Conservation (phyloP, 2,888 invertebrate genomes). For the Stenichneumon culpator region DNA sequence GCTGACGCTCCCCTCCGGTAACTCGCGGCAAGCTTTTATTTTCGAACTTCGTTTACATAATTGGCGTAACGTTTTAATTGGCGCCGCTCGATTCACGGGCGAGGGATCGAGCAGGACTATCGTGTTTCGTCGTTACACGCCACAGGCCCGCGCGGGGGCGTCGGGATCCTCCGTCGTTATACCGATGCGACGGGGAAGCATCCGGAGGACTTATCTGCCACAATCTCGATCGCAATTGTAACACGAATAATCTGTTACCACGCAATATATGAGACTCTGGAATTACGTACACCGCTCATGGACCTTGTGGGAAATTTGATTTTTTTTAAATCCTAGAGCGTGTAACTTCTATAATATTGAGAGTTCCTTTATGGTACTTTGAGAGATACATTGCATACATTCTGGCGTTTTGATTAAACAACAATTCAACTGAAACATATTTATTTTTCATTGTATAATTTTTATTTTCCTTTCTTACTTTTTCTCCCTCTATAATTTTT, state of each 20-base stretch:
- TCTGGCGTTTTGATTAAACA: neutral
- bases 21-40: conserved; percentile 37
- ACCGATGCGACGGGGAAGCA: neutral
- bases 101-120: conserved; percentile 12
- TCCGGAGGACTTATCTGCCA: neutral
- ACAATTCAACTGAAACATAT: too few species aligned
- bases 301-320: too few species aligned
- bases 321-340: too few species aligned
- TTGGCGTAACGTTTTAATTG: conserved; percentile 71
- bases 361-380: too few species aligned
- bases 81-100: conserved; percentile 38
- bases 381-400: neutral
- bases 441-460: too few species aligned
- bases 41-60: conserved; percentile 67
- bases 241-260: neutral
- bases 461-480: too few species aligned
- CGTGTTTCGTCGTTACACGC: neutral
- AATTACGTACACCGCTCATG: neutral
- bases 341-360: too few species aligned
- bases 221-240: neutral
- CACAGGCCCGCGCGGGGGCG: neutral
- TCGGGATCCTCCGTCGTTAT: neutral
- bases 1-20: conserved; percentile 37
- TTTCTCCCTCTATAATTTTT: too few species aligned
- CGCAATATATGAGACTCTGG: neutral